phyloP scores from a whole-genome alignment of 2,888 invertebrate genomes.

The Cantharis rufa region DNA sequence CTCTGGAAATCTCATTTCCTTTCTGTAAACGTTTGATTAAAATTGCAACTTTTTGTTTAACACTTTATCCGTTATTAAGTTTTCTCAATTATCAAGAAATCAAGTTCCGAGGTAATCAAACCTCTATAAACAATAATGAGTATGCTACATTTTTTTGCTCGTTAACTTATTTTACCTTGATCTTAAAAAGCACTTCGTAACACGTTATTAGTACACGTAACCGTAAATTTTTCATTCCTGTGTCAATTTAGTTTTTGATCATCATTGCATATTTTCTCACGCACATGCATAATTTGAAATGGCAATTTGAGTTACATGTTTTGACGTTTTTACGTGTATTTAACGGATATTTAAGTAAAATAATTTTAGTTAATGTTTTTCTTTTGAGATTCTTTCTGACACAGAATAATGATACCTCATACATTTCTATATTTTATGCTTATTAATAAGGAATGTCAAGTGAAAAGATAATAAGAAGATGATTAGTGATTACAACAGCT shows the following conservation, averaged over 20 bases:
- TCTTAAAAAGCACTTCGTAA: neutral
- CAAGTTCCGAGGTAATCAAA: neutral
- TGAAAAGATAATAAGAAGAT: slow-evolving; percentile 2
- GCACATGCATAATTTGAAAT: neutral
- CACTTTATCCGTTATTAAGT: neutral
- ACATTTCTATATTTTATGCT: neutral
- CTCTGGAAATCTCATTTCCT: neutral
- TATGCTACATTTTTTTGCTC: neutral
- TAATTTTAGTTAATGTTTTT: neutral
- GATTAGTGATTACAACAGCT: neutral
- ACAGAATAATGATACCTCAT: neutral
- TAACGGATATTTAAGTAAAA: neutral
- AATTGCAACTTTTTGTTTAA: neutral
- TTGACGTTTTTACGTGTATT: neutral
- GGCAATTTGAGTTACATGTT: neutral
- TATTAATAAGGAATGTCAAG: neutral
- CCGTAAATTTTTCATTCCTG: neutral
- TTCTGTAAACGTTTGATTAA: neutral
- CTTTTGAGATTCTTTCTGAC: neutral
- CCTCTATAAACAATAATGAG: neutral
- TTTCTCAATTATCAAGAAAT: neutral
- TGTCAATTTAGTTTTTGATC: neutral
- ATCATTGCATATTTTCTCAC: neutral
- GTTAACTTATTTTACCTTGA: neutral
- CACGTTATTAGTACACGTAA: neutral